These are phyloP conservation scores for Colletes gigas DNA, from an alignment of 1,140 invertebrate genomes.

Conservation along the genomic window DNA sequence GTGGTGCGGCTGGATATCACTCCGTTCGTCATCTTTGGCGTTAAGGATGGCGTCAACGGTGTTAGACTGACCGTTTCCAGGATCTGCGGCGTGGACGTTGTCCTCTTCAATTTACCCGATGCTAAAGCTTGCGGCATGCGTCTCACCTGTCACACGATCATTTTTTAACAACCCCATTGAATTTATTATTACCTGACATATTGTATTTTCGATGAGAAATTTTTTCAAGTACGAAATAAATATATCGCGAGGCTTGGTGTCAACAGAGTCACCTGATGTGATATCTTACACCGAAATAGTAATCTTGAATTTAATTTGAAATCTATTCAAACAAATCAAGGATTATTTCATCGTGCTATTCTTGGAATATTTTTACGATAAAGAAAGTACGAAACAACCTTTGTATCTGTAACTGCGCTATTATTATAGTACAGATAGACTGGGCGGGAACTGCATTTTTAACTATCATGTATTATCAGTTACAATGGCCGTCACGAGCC, in stretches of 20 bases:
- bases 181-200: no score
- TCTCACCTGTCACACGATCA: conserved; percentile 68
- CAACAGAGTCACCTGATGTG: no score
- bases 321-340: not conserved
- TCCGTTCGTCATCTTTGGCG: conserved; percentile 74
- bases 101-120: conserved; percentile 81
- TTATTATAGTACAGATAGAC: not conserved
- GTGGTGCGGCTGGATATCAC: conserved; percentile 72
- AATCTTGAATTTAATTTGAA: no score
- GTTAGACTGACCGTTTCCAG: conserved; percentile 76
- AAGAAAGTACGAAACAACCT: not conserved
- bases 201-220: no score
- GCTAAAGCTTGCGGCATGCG: conserved; percentile 78
- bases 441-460: not conserved
- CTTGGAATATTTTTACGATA: no score
- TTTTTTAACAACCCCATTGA: no score
- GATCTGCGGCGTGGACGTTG: conserved; percentile 84
- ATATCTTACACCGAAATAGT: no score
- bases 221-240: no score
- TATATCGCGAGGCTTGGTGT: no score
- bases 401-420: not conserved
- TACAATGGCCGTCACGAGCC: not conserved
- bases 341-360: no score
- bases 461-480: conserved; percentile 22
- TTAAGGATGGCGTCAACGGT: conserved; percentile 66